Percentiles rank a stretch among this genome's conserved stretches.
phyloP scores from a whole-genome alignment of 2,888 invertebrate genomes.

The Coremacera marginata region DNA sequence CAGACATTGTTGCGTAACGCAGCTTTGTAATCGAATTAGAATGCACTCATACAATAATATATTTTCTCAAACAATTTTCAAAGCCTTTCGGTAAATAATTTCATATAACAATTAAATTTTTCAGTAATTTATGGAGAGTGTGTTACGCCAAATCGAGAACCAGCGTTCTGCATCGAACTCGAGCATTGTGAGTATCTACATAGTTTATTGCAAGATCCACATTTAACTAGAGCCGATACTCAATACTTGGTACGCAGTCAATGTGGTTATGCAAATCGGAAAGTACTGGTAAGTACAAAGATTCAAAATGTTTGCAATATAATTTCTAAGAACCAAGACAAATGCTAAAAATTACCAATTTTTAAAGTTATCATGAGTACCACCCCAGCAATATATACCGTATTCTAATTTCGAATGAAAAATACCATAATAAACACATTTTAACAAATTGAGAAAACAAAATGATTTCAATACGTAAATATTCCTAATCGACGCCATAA shows the following conservation, averaged over 20 bases:
- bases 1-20: too few relatives aligned
- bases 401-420: not conserved
- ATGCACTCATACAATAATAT: too few relatives aligned
- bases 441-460: not conserved
- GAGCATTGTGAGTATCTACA: not conserved
- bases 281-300: slow-evolving; percentile 72
- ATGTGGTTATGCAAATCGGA: slow-evolving; percentile 74
- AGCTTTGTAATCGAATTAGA: too few relatives aligned
- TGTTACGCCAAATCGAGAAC: not conserved
- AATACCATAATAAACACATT: not conserved
- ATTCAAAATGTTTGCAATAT: not conserved
- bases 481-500: not conserved
- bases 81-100: too few relatives aligned
- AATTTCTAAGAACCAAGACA: too few relatives aligned
- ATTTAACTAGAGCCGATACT: not conserved
- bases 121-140: not conserved
- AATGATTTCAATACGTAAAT: not conserved
- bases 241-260: slow-evolving; percentile 70
- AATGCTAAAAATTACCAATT: too few relatives aligned
- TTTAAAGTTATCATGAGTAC: not conserved
- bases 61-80: too few relatives aligned
- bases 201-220: not conserved
- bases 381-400: not conserved
- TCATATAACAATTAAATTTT: too few relatives aligned
- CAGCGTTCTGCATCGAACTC: not conserved